Conservation (phyloP, 2,797 vertebrate species). For the Chloroceryle amazona region DNA sequence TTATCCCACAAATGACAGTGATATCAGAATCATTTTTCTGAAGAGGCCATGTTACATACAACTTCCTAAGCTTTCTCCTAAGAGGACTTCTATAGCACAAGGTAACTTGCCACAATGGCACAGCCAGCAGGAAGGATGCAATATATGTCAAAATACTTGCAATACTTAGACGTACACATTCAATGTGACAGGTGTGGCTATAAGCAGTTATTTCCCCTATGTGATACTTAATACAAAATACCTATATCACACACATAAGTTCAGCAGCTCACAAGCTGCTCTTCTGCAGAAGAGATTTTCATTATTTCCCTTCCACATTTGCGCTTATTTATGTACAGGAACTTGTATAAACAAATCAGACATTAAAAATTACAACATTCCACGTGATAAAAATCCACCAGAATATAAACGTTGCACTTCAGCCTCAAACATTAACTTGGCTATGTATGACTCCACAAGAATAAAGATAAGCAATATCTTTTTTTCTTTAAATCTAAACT, state of each 20-base stretch:
- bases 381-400: neutral
- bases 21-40: neutral
- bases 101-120: neutral
- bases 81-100: neutral
- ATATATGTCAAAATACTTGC: neutral
- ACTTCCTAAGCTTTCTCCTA: neutral
- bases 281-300: neutral
- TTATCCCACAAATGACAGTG: neutral
- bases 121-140: neutral
- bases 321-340: fast-evolving
- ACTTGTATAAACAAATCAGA: neutral
- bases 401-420: neutral
- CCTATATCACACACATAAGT: fast-evolving
- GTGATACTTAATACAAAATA: neutral
- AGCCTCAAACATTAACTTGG: neutral
- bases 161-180: neutral
- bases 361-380: neutral
- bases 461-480: neutral
- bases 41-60: neutral
- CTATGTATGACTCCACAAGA: fast-evolving
- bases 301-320: neutral
- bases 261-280: neutral
- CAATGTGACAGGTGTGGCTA: fast-evolving
- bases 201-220: neutral
- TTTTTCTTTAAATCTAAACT: neutral